Evolutionary conservation across 2,888 invertebrate species (phyloP), one percentile per base, ranked within the genome.

Genomic region (Hirtodrosophila duncani): DNA sequence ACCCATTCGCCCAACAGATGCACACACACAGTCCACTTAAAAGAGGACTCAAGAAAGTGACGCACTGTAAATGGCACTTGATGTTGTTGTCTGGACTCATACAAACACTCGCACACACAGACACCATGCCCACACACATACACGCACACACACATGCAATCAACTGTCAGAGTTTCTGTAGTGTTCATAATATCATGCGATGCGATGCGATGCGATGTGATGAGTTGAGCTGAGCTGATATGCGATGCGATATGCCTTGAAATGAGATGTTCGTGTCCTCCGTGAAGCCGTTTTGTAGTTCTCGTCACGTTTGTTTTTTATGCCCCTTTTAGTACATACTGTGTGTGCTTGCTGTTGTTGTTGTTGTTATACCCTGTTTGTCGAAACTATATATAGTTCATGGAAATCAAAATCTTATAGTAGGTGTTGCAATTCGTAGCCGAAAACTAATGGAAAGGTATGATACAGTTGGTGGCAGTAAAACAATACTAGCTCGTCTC

Each of bases 1-100:
- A n/a, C n/a, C n/a, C n/a, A n/a, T n/a, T n/a, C n/a, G n/a, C n/a
- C n/a, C n/a, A n/a, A n/a, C n/a, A n/a, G n/a, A n/a, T n/a, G n/a
- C n/a, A n/a, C n/a, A n/a, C n/a, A n/a, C n/a, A n/a, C n/a, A n/a
- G n/a, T n/a, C n/a, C n/a, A n/a, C n/a, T n/a, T 70, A 75, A 81
- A 79, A 79, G 75, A 70, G 58, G 59, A 46, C 81, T 81, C 59
- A 59, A 79, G 62, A 52, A 78, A 79, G 64, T 79, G 75, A 78
- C 79, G 66, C 61, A 59, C 61, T 42, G 63, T 63, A 75, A 74
- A 71, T 79, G 70, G 34, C 75, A 71, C 75, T 71, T 70, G 67
- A 52, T 27, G 60, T 43, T 53, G 34, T 45, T 30, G 49, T 23
- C 38, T 29, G 21, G n/a, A 39, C 29, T 31, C 42, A 41, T 27